Conservation (phyloP, 2,888 invertebrate species). For the Diploptera punctata region DNA sequence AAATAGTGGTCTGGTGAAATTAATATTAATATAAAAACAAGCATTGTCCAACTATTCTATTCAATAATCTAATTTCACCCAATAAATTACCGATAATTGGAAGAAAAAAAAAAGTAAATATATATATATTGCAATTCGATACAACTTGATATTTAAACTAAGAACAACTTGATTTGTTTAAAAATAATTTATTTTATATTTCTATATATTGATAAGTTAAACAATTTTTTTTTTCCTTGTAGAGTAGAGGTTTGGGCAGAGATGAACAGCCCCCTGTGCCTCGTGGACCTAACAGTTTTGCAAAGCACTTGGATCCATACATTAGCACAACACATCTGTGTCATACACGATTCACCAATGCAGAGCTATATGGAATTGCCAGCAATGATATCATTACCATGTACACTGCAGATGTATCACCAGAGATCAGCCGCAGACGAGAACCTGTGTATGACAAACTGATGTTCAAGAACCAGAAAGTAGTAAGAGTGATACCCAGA, state of each 20-base stretch:
- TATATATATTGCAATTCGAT: too few species aligned
- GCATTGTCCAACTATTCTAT: too few species aligned
- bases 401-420: constrained; percentile 50
- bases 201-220: too few species aligned
- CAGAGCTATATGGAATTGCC: constrained; percentile 50
- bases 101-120: too few species aligned
- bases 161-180: too few species aligned
- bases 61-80: too few species aligned
- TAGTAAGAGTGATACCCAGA: background rate
- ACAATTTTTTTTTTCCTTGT: background rate
- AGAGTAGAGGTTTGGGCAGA: constrained; percentile 46
- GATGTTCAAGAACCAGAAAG: constrained; percentile 44
- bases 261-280: constrained; percentile 54
- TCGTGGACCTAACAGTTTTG: constrained; percentile 51
- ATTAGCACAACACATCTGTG: constrained; percentile 52
- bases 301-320: constrained; percentile 55
- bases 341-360: constrained; percentile 51
- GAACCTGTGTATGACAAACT: constrained; percentile 45
- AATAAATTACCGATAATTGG: too few species aligned
- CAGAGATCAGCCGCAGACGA: constrained; percentile 38
- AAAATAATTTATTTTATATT: too few species aligned
- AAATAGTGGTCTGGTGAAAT: too few species aligned
- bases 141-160: too few species aligned
- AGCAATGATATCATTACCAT: constrained; percentile 54
- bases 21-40: too few species aligned